Evolutionary conservation across 2,888 invertebrate genomes (phyloP).

Genomic region (Tenthredo livida): DNA sequence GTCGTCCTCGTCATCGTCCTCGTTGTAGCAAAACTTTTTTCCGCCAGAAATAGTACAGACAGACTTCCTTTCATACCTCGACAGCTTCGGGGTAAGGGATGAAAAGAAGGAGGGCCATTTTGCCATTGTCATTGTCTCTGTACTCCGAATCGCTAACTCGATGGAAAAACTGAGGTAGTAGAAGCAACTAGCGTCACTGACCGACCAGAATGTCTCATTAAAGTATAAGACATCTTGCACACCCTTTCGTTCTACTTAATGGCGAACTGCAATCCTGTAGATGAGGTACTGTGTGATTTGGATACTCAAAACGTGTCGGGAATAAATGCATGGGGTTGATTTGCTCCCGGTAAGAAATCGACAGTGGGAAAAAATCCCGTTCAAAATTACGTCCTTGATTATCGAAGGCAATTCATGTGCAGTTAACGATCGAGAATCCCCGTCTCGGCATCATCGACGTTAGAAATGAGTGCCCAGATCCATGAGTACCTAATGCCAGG

Average conservation of each 20-base stretch:
- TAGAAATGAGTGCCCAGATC: constrained; percentile 13
- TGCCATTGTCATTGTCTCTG: background rate
- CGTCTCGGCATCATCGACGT: background rate
- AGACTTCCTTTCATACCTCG: background rate
- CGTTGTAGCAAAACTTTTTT: background rate
- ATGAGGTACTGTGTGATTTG: background rate
- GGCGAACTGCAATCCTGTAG: too few species aligned
- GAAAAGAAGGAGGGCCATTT: background rate
- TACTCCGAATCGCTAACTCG: background rate
- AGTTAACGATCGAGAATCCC: background rate
- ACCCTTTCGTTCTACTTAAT: too few species aligned
- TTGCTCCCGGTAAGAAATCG: background rate
- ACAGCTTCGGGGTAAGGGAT: background rate
- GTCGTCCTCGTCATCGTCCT: background rate
- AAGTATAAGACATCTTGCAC: background rate
- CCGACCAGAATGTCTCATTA: background rate
- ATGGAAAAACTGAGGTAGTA: background rate
- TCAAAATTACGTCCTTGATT: background rate
- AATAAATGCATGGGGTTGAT: background rate
- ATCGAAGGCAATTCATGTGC: background rate
- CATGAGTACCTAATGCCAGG: constrained; percentile 19
- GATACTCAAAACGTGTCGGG: background rate
- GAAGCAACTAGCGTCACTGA: background rate
- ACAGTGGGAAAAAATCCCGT: background rate
- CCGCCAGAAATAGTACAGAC: background rate